phyloP scores from a whole-genome alignment of 2,888 invertebrate genomes.

The Entomobrya proxima region DNA sequence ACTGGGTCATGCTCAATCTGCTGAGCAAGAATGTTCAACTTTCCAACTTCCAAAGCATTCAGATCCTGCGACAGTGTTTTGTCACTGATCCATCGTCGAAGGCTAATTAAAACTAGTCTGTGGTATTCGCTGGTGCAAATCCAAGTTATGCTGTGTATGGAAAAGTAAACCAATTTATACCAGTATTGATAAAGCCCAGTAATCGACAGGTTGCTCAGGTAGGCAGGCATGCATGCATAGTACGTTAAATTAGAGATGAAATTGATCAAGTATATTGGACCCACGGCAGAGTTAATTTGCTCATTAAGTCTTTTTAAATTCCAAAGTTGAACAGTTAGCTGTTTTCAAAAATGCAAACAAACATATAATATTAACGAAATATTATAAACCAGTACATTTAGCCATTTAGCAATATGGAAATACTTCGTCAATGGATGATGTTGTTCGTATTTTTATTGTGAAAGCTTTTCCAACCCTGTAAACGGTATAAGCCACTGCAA shows the following conservation, averaged over 20 bases:
- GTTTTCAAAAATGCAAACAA: not conserved
- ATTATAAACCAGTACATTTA: not conserved
- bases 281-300: not conserved
- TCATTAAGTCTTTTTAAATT: not conserved
- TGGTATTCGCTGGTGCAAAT: conserved; percentile 27
- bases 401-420: no score
- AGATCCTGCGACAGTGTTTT: not conserved
- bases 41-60: not conserved
- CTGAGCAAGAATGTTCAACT: not conserved
- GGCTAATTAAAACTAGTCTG: not conserved
- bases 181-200: not conserved
- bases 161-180: not conserved
- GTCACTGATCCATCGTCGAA: conserved; percentile 17
- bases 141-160: not conserved
- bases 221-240: not conserved
- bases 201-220: not conserved
- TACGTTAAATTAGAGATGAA: not conserved
- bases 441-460: not conserved
- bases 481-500: not conserved
- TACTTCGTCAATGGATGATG: conserved; percentile 4
- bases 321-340: not conserved
- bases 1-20: conserved; percentile 35
- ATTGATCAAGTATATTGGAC: not conserved
- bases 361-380: not conserved
- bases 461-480: not conserved